Evolutionary conservation across 2,113 vertebrate species (phyloP), one percentile per base, ranked within the genome.

Genomic region (Phaethornis superciliosus): DNA sequence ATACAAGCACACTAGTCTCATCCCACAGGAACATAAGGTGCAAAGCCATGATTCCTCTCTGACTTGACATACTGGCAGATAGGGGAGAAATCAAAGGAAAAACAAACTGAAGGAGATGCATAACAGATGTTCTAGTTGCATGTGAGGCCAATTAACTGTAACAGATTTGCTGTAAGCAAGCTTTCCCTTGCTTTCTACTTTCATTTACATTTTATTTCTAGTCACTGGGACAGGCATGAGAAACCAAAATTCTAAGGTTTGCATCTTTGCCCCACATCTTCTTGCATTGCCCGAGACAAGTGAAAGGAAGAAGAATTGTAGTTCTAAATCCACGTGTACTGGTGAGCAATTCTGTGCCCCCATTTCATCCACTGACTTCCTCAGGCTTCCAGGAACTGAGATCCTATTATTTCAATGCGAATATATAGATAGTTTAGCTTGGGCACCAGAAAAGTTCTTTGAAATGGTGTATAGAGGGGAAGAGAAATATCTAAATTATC

Each of bases 131-230:
- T 69, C 35, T 28, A 55, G 27, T 59, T 55, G 23, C 49, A 37
- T 19, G 27, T 40, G 20, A n/a, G 30, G 35, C 4, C 4, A 69
- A 23, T 68, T 76, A 76, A 52, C 40, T 72, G 4, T 24, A 55
- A 59, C 2, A 52, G 12, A 54, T 40, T 40, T 40, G 37, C 37
- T 40, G 37, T 40, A 40, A 40, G 12, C 37, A 40, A 59, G 22
- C 56, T 79, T 93, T 87, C 9, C 18, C 7, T 46, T 94, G 22
- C 56, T 79, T 93, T 87, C 9, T 15, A 6, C 40, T 94, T 72
- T 70, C 3, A 42, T 65, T 83, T 77, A 28, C 17, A 2, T 81
- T 77, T 74, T 24, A 44, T 69, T 84, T 75, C 33, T 70, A 54
- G 23, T 75, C 3, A 3, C 9, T 42, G 1, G 18, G 55, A 59